phyloP scores from a whole-genome alignment of 2,888 invertebrate genomes.

The Heteropelma amictum region DNA sequence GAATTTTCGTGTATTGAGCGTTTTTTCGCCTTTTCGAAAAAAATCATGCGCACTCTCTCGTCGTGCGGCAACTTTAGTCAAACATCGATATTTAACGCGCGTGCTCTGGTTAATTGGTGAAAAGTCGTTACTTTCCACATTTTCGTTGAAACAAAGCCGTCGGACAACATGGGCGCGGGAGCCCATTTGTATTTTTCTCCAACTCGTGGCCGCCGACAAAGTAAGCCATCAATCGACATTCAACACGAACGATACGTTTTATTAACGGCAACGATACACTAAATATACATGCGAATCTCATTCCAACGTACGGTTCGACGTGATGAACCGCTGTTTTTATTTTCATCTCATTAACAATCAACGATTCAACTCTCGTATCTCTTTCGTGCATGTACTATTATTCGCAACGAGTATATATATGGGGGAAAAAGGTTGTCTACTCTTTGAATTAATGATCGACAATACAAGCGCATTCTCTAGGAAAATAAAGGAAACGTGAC shows the following conservation, averaged over 20 bases:
- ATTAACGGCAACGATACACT: conserved; percentile 45
- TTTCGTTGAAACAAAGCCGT: no score
- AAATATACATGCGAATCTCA: conserved; percentile 6
- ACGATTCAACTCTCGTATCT: not conserved
- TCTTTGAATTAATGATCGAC: not conserved
- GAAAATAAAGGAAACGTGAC: not conserved
- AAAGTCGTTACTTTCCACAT: no score
- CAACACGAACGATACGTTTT: conserved; percentile 40
- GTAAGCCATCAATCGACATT: conserved; percentile 1
- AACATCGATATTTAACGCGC: no score
- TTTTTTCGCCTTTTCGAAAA: not conserved
- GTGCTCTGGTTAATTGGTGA: no score
- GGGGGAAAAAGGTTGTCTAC: not conserved
- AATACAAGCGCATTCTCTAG: not conserved
- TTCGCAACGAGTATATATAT: not conserved
- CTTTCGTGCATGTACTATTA: not conserved
- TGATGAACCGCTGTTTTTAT: not conserved
- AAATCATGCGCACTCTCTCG: no score
- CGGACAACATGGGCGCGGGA: not conserved
- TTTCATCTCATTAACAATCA: not conserved
- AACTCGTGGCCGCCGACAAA: not conserved
- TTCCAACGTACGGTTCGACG: conserved; percentile 16
- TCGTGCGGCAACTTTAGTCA: no score
- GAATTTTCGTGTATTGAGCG: not conserved
- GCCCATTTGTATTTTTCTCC: not conserved